Percentiles rank a stretch among this genome's conserved stretches.
Evolutionary conservation across 2,113 vertebrate genomes (phyloP).

Genomic region (Festucalex cinctus): DNA sequence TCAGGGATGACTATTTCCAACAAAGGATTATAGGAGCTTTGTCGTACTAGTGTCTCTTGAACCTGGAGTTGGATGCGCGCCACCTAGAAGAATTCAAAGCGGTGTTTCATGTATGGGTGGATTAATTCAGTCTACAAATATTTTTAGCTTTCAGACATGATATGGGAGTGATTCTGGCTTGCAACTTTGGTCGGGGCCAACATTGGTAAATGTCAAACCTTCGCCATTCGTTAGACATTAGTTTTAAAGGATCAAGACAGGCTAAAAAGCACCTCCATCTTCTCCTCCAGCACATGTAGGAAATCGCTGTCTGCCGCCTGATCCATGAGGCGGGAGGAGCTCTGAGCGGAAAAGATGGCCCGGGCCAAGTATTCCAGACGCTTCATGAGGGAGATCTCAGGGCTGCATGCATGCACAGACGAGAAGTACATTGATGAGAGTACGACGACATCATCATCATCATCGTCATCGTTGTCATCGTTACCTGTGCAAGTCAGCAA

Average conservation of each 20-base stretch:
- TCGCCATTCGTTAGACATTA: background rate
- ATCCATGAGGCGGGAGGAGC: slow-evolving; percentile 85
- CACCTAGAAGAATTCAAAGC: slow-evolving; percentile 70
- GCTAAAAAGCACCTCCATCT: slow-evolving; percentile 84
- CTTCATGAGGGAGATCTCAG: slow-evolving; percentile 92
- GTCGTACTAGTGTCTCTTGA: slow-evolving; percentile 86
- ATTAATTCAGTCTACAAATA: background rate
- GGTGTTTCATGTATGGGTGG: background rate
- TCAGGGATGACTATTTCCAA: slow-evolving; percentile 87
- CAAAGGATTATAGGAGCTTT: slow-evolving; percentile 88
- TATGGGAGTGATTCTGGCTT: too few relatives aligned
- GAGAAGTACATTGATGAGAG: background rate
- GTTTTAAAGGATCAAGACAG: background rate
- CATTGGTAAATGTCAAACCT: background rate
- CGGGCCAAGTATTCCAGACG: slow-evolving; percentile 92
- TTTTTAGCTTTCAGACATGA: too few relatives aligned
- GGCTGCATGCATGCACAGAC: slow-evolving; percentile 66
- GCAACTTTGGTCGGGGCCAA: background rate
- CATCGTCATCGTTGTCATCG: background rate
- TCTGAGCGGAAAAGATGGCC: slow-evolving; percentile 96
- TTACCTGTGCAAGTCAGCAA: slow-evolving; percentile 94
- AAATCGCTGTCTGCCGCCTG: slow-evolving; percentile 94
- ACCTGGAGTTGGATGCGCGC: slow-evolving; percentile 96
- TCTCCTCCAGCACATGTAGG: slow-evolving; percentile 93
- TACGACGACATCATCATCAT: background rate